phyloP scores from a whole-genome alignment of 2,797 vertebrate species.

The Coracias cyanogaster region DNA sequence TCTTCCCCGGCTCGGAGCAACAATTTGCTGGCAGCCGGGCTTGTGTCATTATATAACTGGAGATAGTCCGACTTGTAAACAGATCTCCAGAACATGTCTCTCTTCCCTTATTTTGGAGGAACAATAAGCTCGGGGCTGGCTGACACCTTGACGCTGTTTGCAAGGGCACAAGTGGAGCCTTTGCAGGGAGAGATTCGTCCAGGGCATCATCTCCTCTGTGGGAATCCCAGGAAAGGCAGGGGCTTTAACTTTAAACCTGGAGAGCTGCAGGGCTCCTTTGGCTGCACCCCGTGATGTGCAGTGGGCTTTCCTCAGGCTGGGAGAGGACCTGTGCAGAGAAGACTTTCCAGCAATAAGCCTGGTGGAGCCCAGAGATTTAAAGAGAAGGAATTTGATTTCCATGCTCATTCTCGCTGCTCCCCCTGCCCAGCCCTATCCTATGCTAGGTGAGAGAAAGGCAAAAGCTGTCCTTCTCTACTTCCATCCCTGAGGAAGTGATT shows the following conservation, averaged over 20 bases:
- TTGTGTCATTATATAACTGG: slow-evolving; percentile 75
- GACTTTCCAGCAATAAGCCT: neutral
- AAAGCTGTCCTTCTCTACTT: neutral
- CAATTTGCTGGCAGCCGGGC: slow-evolving; percentile 68
- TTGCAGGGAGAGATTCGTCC: neutral
- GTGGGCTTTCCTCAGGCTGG: neutral
- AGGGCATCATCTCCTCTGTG: neutral
- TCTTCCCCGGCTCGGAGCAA: slow-evolving; percentile 49
- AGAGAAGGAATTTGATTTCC: neutral
- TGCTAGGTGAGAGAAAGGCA: neutral
- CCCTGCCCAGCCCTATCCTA: neutral
- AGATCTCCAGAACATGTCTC: slow-evolving; percentile 45
- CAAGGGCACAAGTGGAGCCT: neutral
- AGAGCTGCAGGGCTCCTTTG: neutral
- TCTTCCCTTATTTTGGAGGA: slow-evolving; percentile 54
- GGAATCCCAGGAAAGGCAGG: neutral
- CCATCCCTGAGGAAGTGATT: neutral
- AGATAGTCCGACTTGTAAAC: slow-evolving; percentile 66
- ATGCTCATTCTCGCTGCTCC: neutral
- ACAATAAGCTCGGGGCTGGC: slow-evolving; percentile 16
- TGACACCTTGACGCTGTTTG: slow-evolving; percentile 30
- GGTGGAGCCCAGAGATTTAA: neutral
- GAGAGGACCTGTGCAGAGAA: neutral
- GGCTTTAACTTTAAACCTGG: neutral
- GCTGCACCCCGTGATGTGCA: neutral